Conservation (phyloP, 2,113 vertebrate species). For the Heptranchias perlo region DNA sequence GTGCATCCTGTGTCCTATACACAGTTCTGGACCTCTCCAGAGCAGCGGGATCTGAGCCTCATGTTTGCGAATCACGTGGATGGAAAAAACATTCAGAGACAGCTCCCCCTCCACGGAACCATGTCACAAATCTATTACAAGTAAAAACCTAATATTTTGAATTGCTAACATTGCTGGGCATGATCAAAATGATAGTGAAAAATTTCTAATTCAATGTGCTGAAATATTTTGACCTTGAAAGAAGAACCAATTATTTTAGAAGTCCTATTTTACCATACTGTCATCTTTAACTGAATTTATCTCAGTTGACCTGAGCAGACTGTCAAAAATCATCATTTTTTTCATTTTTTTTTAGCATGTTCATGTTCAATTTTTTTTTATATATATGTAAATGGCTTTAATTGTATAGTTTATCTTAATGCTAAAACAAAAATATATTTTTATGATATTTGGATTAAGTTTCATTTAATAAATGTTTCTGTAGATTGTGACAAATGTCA, state of each 20-base stretch:
- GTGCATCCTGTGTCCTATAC: not conserved
- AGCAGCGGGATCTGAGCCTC: not conserved
- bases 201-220: not conserved
- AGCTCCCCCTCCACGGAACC: not conserved
- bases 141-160: not conserved
- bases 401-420: not conserved
- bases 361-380: not conserved
- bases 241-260: not conserved
- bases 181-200: not conserved
- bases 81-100: not conserved
- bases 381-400: not conserved
- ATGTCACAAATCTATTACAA: not conserved
- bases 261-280: not conserved
- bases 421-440: not conserved
- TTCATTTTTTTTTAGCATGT: not conserved
- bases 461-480: not conserved
- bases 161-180: not conserved
- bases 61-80: not conserved
- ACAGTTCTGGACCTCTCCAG: not conserved
- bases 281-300: conserved; percentile 9
- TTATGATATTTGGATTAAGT: not conserved
- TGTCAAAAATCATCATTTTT: not conserved
- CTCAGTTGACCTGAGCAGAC: not conserved
- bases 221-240: not conserved
- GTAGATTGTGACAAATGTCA: not conserved